Conservation (phyloP, 1,140 invertebrate genomes). For the Augochlora pura region DNA sequence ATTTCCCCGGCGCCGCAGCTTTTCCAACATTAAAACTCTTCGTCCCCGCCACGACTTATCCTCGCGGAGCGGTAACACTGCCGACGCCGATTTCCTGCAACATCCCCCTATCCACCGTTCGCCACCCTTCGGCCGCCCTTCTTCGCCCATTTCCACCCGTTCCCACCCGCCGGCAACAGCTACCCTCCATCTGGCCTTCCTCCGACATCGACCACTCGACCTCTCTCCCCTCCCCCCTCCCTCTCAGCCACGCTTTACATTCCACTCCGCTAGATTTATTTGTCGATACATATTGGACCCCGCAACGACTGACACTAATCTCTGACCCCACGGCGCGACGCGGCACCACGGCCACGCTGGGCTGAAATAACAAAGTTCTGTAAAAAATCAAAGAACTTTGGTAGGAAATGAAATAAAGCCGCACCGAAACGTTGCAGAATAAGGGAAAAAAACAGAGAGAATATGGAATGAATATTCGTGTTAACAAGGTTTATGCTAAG, state of each 20-base stretch:
- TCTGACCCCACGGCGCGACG: constrained; percentile 25
- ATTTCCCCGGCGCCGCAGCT: constrained; percentile 40
- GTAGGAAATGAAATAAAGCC: too few species aligned
- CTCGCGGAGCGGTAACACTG: constrained; percentile 38
- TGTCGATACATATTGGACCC: constrained; percentile 57
- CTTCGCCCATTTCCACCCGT: too few species aligned
- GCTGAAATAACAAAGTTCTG: too few species aligned
- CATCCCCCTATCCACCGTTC: constrained; percentile 8
- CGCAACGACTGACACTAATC: constrained; percentile 56
- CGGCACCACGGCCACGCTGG: too few species aligned
- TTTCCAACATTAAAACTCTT: constrained; percentile 62
- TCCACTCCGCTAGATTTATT: constrained; percentile 62
- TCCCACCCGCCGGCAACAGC: background rate
- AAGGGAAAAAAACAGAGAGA: too few species aligned
- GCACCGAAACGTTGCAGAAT: too few species aligned
- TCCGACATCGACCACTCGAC: constrained; percentile 48
- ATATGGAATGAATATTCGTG: too few species aligned
- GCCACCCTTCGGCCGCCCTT: too few species aligned
- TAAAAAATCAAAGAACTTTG: too few species aligned
- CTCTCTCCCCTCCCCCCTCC: too few species aligned
- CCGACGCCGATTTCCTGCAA: constrained; percentile 58
- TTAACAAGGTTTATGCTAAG: too few species aligned
- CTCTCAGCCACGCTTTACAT: constrained; percentile 49
- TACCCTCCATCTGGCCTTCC: constrained; percentile 1
- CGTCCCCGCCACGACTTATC: constrained; percentile 56